phyloP scores from a whole-genome alignment of 2,113 vertebrate genomes.

The Zapus hudsonius region DNA sequence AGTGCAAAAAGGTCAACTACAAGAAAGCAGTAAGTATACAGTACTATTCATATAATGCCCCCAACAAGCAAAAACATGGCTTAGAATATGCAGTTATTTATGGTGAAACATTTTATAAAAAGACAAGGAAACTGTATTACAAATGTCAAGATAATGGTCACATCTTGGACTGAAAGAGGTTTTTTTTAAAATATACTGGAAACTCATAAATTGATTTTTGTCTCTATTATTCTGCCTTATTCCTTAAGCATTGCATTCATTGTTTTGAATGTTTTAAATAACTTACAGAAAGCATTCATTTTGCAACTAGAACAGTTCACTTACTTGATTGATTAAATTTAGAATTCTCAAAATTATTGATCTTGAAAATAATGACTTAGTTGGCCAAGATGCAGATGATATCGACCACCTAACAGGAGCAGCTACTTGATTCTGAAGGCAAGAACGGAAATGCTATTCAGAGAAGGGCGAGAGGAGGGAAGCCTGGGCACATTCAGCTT shows the following conservation, averaged over 20 bases:
- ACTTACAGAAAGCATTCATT: constrained; percentile 9
- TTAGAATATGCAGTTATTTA: neutral
- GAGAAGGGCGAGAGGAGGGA: neutral
- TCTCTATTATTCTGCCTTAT: neutral
- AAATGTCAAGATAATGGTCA: neutral
- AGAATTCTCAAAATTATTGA: constrained; percentile 12
- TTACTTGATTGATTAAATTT: neutral
- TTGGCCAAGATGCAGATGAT: neutral
- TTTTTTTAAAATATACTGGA: neutral
- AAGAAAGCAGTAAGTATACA: neutral
- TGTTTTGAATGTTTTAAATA: neutral
- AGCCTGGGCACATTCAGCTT: neutral
- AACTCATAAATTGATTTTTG: neutral
- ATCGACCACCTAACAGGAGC: neutral
- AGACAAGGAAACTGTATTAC: neutral
- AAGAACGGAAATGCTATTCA: constrained; percentile 7
- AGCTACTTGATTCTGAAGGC: constrained; percentile 27
- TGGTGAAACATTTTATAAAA: too few relatives aligned
- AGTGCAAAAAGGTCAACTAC: neutral
- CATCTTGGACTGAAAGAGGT: neutral
- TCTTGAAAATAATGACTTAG: neutral
- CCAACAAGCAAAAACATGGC: constrained; percentile 8
- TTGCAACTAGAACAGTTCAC: neutral
- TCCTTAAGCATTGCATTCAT: neutral
- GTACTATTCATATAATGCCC: neutral